Conservation (phyloP, 2,797 vertebrate species). For the Sebastes iracundus region DNA sequence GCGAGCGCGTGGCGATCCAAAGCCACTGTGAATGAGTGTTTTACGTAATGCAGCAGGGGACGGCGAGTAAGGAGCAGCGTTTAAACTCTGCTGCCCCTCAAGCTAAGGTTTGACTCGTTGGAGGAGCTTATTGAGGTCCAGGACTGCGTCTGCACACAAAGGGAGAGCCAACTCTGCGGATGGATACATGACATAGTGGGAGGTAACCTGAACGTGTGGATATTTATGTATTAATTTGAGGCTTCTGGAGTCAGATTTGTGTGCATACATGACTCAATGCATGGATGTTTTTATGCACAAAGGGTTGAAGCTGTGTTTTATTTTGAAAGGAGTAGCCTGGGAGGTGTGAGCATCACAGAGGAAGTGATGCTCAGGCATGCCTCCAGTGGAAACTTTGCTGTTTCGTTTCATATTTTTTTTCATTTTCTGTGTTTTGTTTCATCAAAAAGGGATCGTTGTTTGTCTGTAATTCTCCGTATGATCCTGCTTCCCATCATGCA, state of each 20-base stretch:
- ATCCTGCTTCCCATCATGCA: constrained; percentile 8
- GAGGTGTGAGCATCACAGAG: not conserved
- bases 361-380: constrained; percentile 11
- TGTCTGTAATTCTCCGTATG: not conserved
- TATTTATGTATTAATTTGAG: not conserved
- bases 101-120: constrained; percentile 41
- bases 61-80: constrained; percentile 30
- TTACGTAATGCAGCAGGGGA: constrained; percentile 56
- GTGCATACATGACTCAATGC: not conserved
- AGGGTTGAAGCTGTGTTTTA: not conserved
- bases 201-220: constrained; percentile 49
- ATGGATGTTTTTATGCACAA: not conserved
- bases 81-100: constrained; percentile 51
- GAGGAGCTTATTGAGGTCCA: constrained; percentile 48
- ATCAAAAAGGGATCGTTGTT: not conserved
- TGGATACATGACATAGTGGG: constrained; percentile 60
- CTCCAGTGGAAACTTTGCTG: not conserved
- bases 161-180: constrained; percentile 47
- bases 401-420: not conserved
- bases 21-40: constrained; percentile 42
- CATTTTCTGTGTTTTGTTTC: not conserved
- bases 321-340: not conserved
- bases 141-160: constrained; percentile 64
- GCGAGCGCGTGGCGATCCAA: constrained; percentile 22
- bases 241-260: constrained; percentile 15